Base-by-base conservation (phyloP, 2,797 vertebrate species). In the Picus viridis region DNA sequence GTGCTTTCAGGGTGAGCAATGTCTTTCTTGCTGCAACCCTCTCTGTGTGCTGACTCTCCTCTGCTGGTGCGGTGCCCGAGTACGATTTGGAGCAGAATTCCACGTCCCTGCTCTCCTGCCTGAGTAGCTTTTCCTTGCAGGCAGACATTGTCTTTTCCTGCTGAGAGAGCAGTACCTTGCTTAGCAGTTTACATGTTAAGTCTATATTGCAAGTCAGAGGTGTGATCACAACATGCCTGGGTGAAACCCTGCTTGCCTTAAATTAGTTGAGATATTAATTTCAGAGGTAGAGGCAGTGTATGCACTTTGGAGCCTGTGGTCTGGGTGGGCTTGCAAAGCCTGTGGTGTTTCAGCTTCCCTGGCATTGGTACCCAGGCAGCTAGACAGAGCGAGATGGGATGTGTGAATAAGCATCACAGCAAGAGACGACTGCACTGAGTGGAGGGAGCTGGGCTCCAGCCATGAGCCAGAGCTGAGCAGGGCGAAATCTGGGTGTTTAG, bases 231-330 rank as follows among this genome's bases (percentile, higher is more conserved):
- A 93, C 94, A 95, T 4, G 90, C 88, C 74, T 92, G 93, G 96
- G 94, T 96, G 95, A 95, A 93, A 94, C 96, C 95, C 81, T 29
- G 58, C 88, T 92, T 86, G 83, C 89, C 95, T 94, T 96, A 88
- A 96, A 94, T 96, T 94, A 94, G 88, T 91, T 95, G 95, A 95
- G 94, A 95, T 96, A 96, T 95, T 96, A 96, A 96, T 96, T 95
- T 93, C 18, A 57, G 88, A 93, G 83, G 87, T 73, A 84, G 64
- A 95, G 88, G 89, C 85, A 91, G 91, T 88, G 30, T 9, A 18
- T 88, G 92, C 96, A 93, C 94, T 94, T 93, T 86, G 88, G 85
- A 88, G 88, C 91, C 95, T 41, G 6, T 86, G 94, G 92, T 94
- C 94, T 88, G 91, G 92, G 94, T 96, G 96, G 91, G 94, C 88